A percentile compares a stretch with the other conserved stretches of the same genome.
Conservation (phyloP, 2,888 invertebrate species). For the Patella ulyssiponensis region DNA sequence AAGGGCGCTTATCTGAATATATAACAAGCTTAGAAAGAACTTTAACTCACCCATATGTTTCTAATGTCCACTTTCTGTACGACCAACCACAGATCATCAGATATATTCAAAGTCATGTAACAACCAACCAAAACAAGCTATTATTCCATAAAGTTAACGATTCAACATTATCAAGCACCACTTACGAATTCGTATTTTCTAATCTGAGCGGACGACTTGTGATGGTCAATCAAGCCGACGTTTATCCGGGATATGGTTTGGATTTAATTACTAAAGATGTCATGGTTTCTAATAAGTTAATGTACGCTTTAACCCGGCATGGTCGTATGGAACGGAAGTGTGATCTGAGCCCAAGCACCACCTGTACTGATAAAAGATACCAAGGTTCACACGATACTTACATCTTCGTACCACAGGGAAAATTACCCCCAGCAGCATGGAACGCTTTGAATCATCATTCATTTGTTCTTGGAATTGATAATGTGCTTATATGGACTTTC, state of each 20-base stretch:
- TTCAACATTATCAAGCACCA: neutral
- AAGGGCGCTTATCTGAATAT: constrained; percentile 15
- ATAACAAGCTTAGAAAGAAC: constrained; percentile 10
- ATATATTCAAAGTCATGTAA: neutral
- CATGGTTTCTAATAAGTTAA: constrained; percentile 1
- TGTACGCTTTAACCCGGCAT: constrained; percentile 24
- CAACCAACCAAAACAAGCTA: too few species aligned
- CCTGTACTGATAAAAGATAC: neutral
- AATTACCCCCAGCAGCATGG: neutral
- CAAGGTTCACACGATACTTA: constrained; percentile 23
- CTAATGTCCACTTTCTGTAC: constrained; percentile 16
- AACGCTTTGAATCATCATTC: neutral
- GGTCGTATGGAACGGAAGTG: constrained; percentile 15
- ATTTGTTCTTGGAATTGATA: constrained; percentile 15
- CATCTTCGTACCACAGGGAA: constrained; percentile 17
- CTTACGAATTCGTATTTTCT: constrained; percentile 18
- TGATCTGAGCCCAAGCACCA: constrained; percentile 17
- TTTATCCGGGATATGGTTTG: constrained; percentile 20
- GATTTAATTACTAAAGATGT: constrained; percentile 5
- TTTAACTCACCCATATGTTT: constrained; percentile 13
- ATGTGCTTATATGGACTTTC: constrained; percentile 22
- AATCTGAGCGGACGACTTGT: constrained; percentile 17
- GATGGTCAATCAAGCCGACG: constrained; percentile 23
- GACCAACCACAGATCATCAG: constrained; percentile 7
- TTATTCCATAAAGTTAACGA: constrained; percentile 13